phyloP scores from a whole-genome alignment of 2,113 vertebrate genomes.

The Verasper variegatus region DNA sequence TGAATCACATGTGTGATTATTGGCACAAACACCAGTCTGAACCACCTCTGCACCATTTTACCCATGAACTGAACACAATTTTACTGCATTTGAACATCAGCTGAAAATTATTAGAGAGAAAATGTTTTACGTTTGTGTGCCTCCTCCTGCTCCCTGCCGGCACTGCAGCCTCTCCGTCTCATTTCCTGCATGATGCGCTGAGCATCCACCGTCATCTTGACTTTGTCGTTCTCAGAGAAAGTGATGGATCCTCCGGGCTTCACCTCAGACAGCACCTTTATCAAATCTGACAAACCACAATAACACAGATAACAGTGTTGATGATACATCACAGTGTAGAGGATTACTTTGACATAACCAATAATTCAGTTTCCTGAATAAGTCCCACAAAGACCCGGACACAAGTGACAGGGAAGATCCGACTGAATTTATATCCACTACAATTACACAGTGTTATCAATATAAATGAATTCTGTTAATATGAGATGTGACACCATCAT shows the following conservation, averaged over 20 bases:
- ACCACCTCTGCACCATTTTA: not conserved
- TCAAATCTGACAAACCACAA: conserved; percentile 55
- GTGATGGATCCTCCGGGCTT: conserved; percentile 21
- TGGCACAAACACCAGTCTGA: not conserved
- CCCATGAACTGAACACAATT: not conserved
- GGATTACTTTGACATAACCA: not conserved
- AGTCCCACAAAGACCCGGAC: not conserved
- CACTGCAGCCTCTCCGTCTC: conserved; percentile 48
- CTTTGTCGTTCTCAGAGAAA: conserved; percentile 3
- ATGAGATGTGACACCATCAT: not conserved
- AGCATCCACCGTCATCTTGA: conserved; percentile 48
- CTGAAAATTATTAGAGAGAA: not conserved
- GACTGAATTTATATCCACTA: not conserved
- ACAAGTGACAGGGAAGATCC: not conserved
- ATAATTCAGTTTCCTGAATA: conserved; percentile 1
- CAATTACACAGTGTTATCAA: not conserved
- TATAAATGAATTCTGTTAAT: not conserved
- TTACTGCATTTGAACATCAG: not conserved
- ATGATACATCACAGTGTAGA: not conserved
- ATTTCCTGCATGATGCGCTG: conserved; percentile 47
- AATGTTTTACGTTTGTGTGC: conserved; percentile 47
- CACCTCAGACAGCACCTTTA: conserved; percentile 25
- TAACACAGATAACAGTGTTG: conserved; percentile 28
- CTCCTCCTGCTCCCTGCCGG: conserved; percentile 32
- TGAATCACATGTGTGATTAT: no score